A percentile compares a stretch with the other conserved stretches of the same genome.
Evolutionary conservation across 2,797 vertebrate species (phyloP).

Genomic region (Momotus momota): DNA sequence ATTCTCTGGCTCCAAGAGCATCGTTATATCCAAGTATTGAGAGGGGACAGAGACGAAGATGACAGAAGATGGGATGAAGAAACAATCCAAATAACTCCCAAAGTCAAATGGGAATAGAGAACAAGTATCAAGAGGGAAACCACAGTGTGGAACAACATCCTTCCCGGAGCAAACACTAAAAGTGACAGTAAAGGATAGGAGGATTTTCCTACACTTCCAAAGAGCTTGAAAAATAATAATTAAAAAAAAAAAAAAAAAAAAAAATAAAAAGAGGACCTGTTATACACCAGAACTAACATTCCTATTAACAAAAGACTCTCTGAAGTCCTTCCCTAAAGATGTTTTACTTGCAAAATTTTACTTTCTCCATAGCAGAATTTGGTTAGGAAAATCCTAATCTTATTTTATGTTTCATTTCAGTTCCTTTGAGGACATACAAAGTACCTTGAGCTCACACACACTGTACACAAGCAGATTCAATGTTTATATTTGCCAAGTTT

Average conservation of each 20-base stretch:
- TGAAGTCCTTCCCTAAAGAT: neutral
- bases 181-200: neutral
- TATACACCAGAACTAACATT: neutral
- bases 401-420: neutral
- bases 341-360: neutral
- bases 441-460: neutral
- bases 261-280: neutral
- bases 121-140: neutral
- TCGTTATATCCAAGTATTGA: fast-evolving
- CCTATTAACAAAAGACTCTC: neutral
- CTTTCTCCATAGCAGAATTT: neutral
- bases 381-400: neutral
- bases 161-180: neutral
- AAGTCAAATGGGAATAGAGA: neutral
- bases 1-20: neutral
- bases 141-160: neutral
- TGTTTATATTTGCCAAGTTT: neutral
- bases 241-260: no score
- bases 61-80: neutral
- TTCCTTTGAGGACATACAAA: neutral
- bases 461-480: neutral
- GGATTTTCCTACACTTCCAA: neutral
- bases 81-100: neutral
- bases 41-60: neutral
- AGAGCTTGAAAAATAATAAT: neutral